Percentiles rank a stretch among this genome's conserved stretches.
Conservation (phyloP, 2,113 vertebrate species). For the Chinchilla lanigera region DNA sequence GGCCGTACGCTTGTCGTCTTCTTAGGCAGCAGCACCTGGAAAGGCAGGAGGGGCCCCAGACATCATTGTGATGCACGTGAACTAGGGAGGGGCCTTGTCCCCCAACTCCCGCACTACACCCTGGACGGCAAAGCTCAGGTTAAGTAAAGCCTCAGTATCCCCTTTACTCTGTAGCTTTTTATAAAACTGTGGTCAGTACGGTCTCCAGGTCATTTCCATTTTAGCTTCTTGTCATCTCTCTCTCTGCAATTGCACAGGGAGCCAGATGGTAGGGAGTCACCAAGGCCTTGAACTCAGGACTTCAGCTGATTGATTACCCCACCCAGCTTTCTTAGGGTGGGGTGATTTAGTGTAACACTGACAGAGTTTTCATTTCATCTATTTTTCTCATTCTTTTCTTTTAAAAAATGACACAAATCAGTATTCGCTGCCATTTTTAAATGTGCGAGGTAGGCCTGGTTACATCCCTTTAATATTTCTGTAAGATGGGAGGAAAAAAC, state of each 20-base stretch:
- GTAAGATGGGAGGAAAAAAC: background rate
- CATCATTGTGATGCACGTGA: background rate
- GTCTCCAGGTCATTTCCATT: background rate
- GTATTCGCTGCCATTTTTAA: constrained; percentile 44
- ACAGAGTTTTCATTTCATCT: background rate
- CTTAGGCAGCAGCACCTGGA: background rate
- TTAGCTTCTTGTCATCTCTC: background rate
- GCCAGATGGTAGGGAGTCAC: background rate
- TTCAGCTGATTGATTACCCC: background rate
- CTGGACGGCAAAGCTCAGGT: background rate
- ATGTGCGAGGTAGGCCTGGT: background rate
- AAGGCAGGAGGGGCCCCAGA: background rate
- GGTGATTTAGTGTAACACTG: background rate
- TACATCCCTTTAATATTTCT: background rate
- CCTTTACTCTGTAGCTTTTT: background rate
- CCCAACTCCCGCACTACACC: background rate
- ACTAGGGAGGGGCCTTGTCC: background rate
- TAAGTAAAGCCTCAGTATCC: background rate
- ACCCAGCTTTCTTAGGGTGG: background rate
- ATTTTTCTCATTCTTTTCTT: background rate
- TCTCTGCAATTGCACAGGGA: background rate
- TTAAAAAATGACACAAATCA: background rate
- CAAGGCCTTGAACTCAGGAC: background rate
- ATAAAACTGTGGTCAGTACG: background rate
- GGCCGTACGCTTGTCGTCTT: background rate